Base-by-base conservation (phyloP, 2,113 vertebrate genomes). In the Serilophus lunatus region DNA sequence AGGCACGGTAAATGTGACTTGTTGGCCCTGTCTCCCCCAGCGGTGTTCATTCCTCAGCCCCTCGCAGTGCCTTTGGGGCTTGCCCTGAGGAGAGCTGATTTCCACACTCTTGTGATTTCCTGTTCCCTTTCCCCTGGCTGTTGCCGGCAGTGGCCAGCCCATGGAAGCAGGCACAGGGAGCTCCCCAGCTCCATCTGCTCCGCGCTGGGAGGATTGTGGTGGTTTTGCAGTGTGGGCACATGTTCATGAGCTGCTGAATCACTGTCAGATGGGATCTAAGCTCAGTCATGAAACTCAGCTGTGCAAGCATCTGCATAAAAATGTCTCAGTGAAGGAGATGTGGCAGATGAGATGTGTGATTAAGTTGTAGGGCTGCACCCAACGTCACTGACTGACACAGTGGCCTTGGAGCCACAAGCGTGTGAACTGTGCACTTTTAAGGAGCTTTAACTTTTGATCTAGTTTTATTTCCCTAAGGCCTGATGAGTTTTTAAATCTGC, bases 361-460 rank as follows among this genome's bases (percentile, higher is more conserved):
- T 9, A n/a, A 50, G 84, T 61, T 50, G 54, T 24, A 4, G 0
- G 4, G 35, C 38, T 38, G 16, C 7, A 2, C 23, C 7, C 28
- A 69, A 15, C n/a, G 3, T 45, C 33, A 5, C 36, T 82, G 59
- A 24, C 72, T 78, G 90, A 40, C 90, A 72, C 36, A 8, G 57
- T 56, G 42, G 71, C 84, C 75, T 64, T 69, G 29, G 40, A 83
- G 68, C 71, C 6, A 3, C 6, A 44, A 77, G 72, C 1, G 1
- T 82, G 82, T 77, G 69, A 96, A 49, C 61, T 44, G 33, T 75
- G 88, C 36, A 7, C 69, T 95, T 90, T 40, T 50, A 68, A 94
- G 85, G 68, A 86, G 83, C 69, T 94, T 91, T 85, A 84, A 91
- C 44, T 93, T 91, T 35, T 75, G 77, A 57, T 92, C 56, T 75